Evolutionary conservation across 1,140 invertebrate species (phyloP), one percentile per base, ranked within the genome.

Genomic region (Zelostemma sp.): DNA sequence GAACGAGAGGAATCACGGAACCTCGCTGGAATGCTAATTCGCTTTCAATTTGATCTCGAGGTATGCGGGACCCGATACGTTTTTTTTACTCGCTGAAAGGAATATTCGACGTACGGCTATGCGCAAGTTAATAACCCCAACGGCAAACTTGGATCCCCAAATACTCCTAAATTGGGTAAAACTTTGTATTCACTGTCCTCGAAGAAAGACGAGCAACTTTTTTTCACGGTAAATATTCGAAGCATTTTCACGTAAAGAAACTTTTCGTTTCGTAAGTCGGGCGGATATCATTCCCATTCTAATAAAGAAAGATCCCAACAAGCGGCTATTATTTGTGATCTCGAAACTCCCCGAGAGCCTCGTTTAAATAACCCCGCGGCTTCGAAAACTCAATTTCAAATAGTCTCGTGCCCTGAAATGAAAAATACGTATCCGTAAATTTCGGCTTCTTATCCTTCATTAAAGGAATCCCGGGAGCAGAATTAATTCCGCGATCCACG

Each of bases 1-100:
- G 58, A 28, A 59, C 47, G 41, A 60, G 68, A 59, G 51, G 72
- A 54, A 57, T 46, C n/a, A n/a, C n/a, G n/a, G n/a, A 58, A 55
- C 70, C 72, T 68, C 59, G 53, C 60, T 51, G 67, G 72, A 80
- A 80, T 79, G 77, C 74, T 79, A 80, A 81, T 79, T 78, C 61
- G 41, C 41, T 28, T 47, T 58, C 62, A 62, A 51, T 61, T 62
- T 61, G 59, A 64, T 65, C 38, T 59, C 49, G 48, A 40, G 21
- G 8, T 25, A n/a, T n/a, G n/a, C n/a, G n/a, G n/a, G n/a, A n/a
- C n/a, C n/a, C n/a, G n/a, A n/a, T n/a, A n/a, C n/a, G n/a, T n/a
- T n/a, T n/a, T n/a, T n/a, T n/a, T n/a, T n/a, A n/a, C n/a, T n/a
- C n/a, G n/a, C n/a, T n/a, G n/a, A n/a, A n/a, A n/a, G n/a, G n/a